Base-by-base conservation (phyloP, 64 coral and sea anemone species). In the Actinia tenebrosa region DNA sequence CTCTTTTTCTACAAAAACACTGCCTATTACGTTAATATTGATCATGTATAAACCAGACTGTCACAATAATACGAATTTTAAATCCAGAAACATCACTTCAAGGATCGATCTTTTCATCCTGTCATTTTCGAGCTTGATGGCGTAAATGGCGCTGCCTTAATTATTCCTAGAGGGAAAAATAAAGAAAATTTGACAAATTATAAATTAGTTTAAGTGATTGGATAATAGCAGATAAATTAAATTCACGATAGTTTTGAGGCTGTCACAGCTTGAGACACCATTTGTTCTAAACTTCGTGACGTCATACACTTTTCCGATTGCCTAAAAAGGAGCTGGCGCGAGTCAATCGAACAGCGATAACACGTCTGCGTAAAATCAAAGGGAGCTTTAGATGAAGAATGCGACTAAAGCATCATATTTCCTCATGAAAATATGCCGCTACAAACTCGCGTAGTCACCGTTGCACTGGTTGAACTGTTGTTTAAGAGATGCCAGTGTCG, bases 151-250 rank as follows among this genome's bases (percentile, higher is more conserved):
- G n/a, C 22, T 0, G 19, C 18, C 19, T 20, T 25, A n/a, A 26
- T 69, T n/a, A 69, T 69, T 69, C 4, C 8, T 7, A n/a, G 5
- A 69, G 19, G 0, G 47, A 50, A 50, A 50, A 58, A 58, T 11
- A 5, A 42, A 42, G 25, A 23, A 72, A 75, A 75, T 43, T 2
- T 42, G 7, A 6, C 9, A 75, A 37, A 75, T 75, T 75, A 75
- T 75, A 42, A 75, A 75, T 75, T 75, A 26, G 69, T 72, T 72
- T 75, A 13, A 75, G 69, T 75, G 11, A 75, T 75, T 75, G 20
- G 11, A 75, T 75, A 75, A 75, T 75, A 75, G 42, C n/a, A 43
- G 7, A 3, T 75, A 6, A 30, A 75, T 75, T 75, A 30, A 25
- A 42, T 75, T 75, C 26, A 11, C 25, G 22, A 27, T 75, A 75